Evolutionary conservation across 1,140 invertebrate species (phyloP).

Genomic region (Panulirus ornatus): DNA sequence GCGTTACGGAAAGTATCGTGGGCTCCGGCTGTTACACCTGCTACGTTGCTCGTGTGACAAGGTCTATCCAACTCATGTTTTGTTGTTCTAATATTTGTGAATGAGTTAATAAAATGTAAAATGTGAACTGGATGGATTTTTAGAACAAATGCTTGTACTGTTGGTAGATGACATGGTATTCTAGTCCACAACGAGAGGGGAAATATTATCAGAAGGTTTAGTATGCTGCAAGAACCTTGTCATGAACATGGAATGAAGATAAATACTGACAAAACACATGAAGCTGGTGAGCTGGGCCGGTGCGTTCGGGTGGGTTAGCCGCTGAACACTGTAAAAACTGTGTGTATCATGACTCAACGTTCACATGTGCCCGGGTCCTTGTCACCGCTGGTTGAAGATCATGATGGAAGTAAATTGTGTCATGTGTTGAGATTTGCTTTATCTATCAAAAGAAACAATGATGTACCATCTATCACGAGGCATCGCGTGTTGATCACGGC

Average conservation of each 20-base stretch:
- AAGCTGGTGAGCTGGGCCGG: neutral
- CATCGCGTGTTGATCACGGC: neutral
- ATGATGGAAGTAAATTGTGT: neutral
- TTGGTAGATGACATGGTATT: constrained; percentile 3
- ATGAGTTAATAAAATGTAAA: constrained; percentile 2
- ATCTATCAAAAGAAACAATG: neutral
- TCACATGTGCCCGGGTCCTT: neutral
- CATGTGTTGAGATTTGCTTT: neutral
- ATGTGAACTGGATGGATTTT: neutral
- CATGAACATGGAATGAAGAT: constrained; percentile 15
- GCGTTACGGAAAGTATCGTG: constrained; percentile 9
- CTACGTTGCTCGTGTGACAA: neutral
- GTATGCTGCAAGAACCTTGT: constrained; percentile 5
- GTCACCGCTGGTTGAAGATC: neutral
- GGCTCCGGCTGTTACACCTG: neutral
- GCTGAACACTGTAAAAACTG: neutral
- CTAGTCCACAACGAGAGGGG: neutral
- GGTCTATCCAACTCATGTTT: constrained; percentile 6
- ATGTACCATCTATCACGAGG: too few species aligned
- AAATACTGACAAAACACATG: neutral
- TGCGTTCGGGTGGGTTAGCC: neutral
- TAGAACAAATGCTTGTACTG: neutral
- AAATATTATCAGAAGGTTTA: neutral
- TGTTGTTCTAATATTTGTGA: neutral
- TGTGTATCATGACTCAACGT: neutral